Evolutionary conservation across 2,113 vertebrate genomes (phyloP), one percentile per base, ranked within the genome.

Genomic region (Oreochromis aureus): DNA sequence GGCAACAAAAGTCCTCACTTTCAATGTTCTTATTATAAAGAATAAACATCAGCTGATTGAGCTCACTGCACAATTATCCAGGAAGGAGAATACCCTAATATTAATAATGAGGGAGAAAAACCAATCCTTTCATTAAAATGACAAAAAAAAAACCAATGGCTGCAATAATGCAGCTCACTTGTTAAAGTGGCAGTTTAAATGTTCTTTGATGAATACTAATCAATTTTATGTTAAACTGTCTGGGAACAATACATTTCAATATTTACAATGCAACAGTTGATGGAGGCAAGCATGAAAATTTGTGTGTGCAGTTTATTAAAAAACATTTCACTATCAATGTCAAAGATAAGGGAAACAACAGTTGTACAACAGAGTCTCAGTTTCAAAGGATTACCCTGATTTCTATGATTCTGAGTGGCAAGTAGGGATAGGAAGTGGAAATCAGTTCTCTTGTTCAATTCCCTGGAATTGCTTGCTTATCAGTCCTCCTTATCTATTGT

Each of bases 1-100:
- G 61, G 55, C 46, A 58, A 87, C 92, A 92, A 88, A 93, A 82
- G 61, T 16, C 7, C 41, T 82, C n/a, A 11, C 87, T 91, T 76
- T n/a, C 63, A 90, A 66, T 39, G 86, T 30, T 69, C 61, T 22
- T 56, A 86, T 59, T 11, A 85, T 83, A 55, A 82, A 36, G 27
- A 69, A 41, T 51, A 34, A 19, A 56, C 53, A 86, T 86, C 32
- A 78, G 71, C 36, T 9, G 36, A 59, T 39, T 36, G 16, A 10
- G 15, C 7, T 22, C 9, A 53, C 3, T 30, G 54, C 69, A 69
- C 19, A 19, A 15, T 58, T 11, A 19, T 32, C 22, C 24, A 39
- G 13, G 27, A 13, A 7, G 18, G 13, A 24, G 5, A 34, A 44
- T 30, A 19, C 15, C 15, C 16, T 18, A 7, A 11, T 66, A 39